Evolutionary conservation across 1,140 invertebrate genomes (phyloP).

Genomic region (Ridgeia piscesae): DNA sequence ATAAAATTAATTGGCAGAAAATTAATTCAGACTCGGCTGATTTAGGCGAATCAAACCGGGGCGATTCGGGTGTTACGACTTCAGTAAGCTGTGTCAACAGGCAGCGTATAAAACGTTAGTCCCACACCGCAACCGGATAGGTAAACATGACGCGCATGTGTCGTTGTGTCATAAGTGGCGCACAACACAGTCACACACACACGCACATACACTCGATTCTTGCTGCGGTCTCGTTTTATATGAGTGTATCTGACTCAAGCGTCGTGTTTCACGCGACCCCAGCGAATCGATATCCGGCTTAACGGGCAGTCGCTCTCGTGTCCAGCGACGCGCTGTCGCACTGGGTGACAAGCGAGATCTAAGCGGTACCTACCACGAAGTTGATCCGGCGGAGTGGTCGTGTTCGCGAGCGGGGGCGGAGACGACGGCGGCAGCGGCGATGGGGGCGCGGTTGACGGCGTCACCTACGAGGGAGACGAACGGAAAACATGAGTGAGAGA

Average conservation of each 20-base stretch:
- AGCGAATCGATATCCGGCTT: neutral
- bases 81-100: neutral
- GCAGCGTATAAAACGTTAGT: neutral
- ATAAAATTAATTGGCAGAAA: conserved; percentile 6
- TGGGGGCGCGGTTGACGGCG: neutral
- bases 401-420: no score
- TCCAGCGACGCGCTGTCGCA: neutral
- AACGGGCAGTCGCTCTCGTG: neutral
- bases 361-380: neutral
- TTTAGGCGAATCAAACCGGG: neutral
- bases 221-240: neutral
- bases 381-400: neutral
- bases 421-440: no score
- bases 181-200: neutral
- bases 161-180: neutral
- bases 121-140: neutral
- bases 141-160: neutral
- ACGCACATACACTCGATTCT: neutral
- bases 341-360: neutral
- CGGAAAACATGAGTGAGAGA: neutral
- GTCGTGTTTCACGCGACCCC: neutral
- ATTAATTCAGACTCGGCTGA: conserved; percentile 5
- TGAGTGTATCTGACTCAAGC: neutral
- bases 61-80: neutral
- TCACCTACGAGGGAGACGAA: neutral